Evolutionary conservation across 1,140 invertebrate genomes (phyloP), one percentile per base, ranked within the genome.

Genomic region (Micrasema longulum): DNA sequence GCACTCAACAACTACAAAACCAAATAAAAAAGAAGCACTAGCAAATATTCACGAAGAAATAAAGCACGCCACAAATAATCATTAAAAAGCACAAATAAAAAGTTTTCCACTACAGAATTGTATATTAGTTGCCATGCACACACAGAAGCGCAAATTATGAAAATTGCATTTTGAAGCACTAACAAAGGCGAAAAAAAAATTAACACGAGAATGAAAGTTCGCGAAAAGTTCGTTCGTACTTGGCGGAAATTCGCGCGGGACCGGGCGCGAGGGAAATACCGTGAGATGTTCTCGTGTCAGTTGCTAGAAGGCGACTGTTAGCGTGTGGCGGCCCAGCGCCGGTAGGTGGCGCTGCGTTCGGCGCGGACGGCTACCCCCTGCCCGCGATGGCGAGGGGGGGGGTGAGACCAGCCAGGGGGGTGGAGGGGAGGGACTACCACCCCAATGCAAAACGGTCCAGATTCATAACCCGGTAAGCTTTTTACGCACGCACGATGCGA

Each of bases 221-320:
- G 43, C 43, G 43, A n/a, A 47, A 47, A 16, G 7, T 4, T 4
- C 7, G 26, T 31, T 2, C 26, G 26, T 4, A 7, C 2, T 31
- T 31, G 26, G n/a, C n/a, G n/a, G 7, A 31, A 31, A 7, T 31
- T 47, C 16, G 43, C 43, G 43, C 26, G 26, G 52, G 14, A 53
- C 18, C 23, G 50, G 11, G 26, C 60, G 60, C 35, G 52, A 14
- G 22, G 50, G 26, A 31, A 7, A 60, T 18, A 35, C 35, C 9
- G 38, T 12, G 35, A 62, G 60, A 26, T 69, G 67, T 53, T 22
- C 14, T 6, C 66, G 7, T 7, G 36, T 23, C 66, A 36, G 53
- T 57, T 43, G 66, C 66, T 57, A 20, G 66, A 18, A 47, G 53
- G 35, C 67, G 72, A 73, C 72, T 73, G 72, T 36, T 47, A 43